phyloP scores from a whole-genome alignment of 2,797 vertebrate species.

The Champsocephalus esox region DNA sequence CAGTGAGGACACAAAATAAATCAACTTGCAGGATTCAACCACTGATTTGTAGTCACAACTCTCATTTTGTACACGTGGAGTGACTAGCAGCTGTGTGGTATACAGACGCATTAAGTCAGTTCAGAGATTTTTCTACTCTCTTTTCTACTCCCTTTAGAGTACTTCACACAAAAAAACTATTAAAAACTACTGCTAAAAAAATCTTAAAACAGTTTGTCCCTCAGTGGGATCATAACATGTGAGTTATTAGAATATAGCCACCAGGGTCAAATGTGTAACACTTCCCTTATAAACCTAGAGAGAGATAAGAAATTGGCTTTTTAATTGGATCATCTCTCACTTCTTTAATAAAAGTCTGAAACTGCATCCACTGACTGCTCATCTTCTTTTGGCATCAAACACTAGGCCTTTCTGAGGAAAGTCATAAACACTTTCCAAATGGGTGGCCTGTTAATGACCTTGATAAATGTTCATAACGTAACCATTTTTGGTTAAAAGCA shows the following conservation, averaged over 20 bases:
- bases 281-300: constrained; percentile 19
- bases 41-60: neutral
- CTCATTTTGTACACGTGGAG: neutral
- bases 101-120: neutral
- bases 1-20: constrained; percentile 3
- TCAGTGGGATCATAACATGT: constrained; percentile 7
- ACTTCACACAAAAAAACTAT: neutral
- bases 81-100: neutral
- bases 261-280: constrained; percentile 31
- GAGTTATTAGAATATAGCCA: constrained; percentile 36
- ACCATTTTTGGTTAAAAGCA: neutral
- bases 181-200: neutral
- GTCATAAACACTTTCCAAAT: constrained; percentile 1
- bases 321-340: constrained; percentile 55
- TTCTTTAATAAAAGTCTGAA: constrained; percentile 36
- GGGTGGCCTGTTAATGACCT: neutral
- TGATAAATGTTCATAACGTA: neutral
- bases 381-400: constrained; percentile 13
- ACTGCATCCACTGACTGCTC: constrained; percentile 6
- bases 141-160: neutral
- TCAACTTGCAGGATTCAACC: neutral
- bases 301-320: constrained; percentile 49
- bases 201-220: neutral
- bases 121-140: neutral
- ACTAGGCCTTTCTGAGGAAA: neutral